Conservation (phyloP, 2,113 vertebrate species). For the Meriones unguiculatus region DNA sequence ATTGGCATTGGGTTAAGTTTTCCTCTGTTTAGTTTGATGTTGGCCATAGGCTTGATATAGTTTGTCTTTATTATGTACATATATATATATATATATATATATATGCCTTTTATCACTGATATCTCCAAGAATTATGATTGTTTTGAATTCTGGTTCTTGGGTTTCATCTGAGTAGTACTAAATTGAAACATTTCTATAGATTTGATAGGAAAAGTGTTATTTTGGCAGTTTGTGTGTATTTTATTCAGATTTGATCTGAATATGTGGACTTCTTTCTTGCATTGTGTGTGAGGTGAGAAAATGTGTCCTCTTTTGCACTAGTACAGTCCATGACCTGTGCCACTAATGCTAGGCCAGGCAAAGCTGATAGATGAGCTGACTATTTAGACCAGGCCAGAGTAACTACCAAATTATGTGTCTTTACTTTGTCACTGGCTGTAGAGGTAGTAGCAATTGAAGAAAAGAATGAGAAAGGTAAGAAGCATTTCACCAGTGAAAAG, state of each 20-base stretch:
- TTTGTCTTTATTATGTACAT: too few relatives aligned
- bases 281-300: not conserved
- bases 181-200: not conserved
- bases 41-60: too few relatives aligned
- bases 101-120: not conserved
- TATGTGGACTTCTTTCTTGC: not conserved
- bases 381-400: not conserved
- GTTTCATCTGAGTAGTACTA: not conserved
- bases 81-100: not conserved
- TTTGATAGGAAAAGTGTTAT: not conserved
- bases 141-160: not conserved
- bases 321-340: not conserved
- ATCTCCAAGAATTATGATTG: not conserved
- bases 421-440: not conserved
- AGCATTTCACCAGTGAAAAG: not conserved
- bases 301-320: not conserved
- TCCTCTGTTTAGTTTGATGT: too few relatives aligned
- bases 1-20: too few relatives aligned
- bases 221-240: not conserved
- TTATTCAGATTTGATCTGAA: not conserved
- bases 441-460: not conserved
- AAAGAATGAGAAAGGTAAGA: not conserved
- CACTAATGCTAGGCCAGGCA: not conserved
- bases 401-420: not conserved
- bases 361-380: not conserved